Evolutionary conservation across 2,888 invertebrate genomes (phyloP).

Genomic region (Ormyrus rosae): DNA sequence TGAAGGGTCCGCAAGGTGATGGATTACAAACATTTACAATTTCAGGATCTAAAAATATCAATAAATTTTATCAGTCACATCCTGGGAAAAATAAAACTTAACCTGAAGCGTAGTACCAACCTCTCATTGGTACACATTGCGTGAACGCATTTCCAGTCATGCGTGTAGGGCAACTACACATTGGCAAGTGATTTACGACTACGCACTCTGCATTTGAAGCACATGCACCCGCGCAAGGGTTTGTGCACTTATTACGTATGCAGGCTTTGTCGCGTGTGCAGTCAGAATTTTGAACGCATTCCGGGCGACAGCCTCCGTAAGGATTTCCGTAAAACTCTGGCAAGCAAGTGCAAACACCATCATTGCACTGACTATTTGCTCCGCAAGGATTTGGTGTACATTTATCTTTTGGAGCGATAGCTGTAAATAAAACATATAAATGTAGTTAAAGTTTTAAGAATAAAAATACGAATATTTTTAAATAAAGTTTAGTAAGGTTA

Average conservation of each 20-base stretch:
- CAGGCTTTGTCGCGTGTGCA: conserved; percentile 75
- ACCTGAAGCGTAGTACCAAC: background rate
- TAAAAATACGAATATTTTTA: too few relatives aligned
- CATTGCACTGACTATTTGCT: conserved; percentile 80
- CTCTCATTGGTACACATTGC: conserved; percentile 79
- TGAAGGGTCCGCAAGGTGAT: conserved; percentile 80
- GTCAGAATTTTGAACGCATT: conserved; percentile 75
- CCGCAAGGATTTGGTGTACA: conserved; percentile 87
- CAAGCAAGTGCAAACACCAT: conserved; percentile 81
- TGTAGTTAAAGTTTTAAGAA: background rate
- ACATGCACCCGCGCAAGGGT: conserved; percentile 86
- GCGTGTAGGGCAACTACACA: conserved; percentile 81
- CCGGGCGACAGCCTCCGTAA: conserved; percentile 74
- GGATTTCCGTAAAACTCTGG: conserved; percentile 81
- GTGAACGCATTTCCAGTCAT: conserved; percentile 85
- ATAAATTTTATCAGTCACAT: conserved; percentile 29
- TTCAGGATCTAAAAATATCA: conserved; percentile 69
- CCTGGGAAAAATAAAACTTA: background rate
- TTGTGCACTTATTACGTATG: conserved; percentile 75
- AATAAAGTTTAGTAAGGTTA: too few relatives aligned
- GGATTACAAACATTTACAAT: conserved; percentile 77
- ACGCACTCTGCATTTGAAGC: conserved; percentile 85
- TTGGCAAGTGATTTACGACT: conserved; percentile 81
- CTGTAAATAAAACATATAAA: conserved; percentile 82
- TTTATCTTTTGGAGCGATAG: conserved; percentile 80